phyloP scores from a whole-genome alignment of 2,797 vertebrate genomes.

The Xenops minutus region DNA sequence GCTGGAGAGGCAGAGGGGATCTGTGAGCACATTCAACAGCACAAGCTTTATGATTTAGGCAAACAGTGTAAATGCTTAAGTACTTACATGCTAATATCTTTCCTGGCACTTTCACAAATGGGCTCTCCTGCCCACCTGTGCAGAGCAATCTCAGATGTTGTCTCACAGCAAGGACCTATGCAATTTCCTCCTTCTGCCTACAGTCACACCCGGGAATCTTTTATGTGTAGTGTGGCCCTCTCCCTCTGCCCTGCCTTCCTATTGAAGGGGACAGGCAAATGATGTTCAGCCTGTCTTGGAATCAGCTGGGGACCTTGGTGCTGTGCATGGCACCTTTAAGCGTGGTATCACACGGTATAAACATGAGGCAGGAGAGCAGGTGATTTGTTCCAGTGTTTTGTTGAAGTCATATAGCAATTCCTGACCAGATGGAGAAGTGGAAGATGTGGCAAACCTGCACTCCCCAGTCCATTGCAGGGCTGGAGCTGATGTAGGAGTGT shows the following conservation, averaged over 20 bases:
- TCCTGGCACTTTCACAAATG: background rate
- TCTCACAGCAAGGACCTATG: background rate
- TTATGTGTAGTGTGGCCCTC: accelerated
- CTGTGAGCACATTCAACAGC: background rate
- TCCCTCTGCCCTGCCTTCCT: background rate
- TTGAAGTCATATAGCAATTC: background rate
- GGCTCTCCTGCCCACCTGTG: background rate
- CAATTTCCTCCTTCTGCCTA: background rate
- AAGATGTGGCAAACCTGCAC: background rate
- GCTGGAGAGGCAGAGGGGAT: background rate
- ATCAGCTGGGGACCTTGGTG: background rate
- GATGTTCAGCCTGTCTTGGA: background rate
- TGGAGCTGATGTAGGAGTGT: accelerated
- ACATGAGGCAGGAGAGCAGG: background rate
- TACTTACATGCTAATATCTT: background rate
- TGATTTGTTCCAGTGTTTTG: background rate
- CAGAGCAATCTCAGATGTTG: background rate
- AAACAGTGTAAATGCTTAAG: background rate
- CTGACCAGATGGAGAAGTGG: background rate
- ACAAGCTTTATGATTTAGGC: background rate
- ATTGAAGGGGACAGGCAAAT: accelerated
- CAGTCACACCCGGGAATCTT: background rate
- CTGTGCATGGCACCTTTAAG: accelerated
- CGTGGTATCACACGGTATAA: accelerated
- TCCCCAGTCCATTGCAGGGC: accelerated